Conservation (phyloP, 2,797 vertebrate species). For the Chelidonichthys spinosus region DNA sequence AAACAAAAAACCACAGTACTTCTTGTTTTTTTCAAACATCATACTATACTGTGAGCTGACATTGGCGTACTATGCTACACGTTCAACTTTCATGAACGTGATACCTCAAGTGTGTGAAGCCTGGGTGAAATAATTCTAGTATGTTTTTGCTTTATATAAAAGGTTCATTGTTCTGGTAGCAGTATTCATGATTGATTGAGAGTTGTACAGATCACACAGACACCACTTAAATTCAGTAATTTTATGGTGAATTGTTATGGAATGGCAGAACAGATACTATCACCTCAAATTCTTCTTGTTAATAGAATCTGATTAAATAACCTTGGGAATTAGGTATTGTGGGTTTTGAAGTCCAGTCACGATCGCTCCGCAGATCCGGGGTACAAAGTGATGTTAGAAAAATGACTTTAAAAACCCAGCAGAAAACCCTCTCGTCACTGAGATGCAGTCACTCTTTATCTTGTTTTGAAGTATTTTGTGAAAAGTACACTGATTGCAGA, state of each 20-base stretch:
- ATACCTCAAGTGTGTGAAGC: too few species aligned
- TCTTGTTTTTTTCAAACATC: too few species aligned
- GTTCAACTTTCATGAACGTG: too few species aligned
- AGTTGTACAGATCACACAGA: constrained; percentile 17
- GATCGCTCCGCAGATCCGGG: constrained; percentile 20
- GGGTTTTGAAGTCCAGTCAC: constrained; percentile 31
- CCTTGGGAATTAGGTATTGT: constrained; percentile 14
- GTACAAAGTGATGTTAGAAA: constrained; percentile 41
- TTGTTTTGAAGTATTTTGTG: constrained; percentile 37
- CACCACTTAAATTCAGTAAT: constrained; percentile 11
- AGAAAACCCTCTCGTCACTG: not conserved
- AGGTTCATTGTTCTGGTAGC: not conserved
- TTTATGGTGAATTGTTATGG: constrained; percentile 45
- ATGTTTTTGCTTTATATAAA: not conserved
- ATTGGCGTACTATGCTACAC: too few species aligned
- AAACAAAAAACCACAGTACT: too few species aligned
- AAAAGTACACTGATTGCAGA: constrained; percentile 16
- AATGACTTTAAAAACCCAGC: not conserved
- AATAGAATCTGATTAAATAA: constrained; percentile 62
- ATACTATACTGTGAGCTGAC: too few species aligned
- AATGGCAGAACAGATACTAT: constrained; percentile 51
- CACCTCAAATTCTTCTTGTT: constrained; percentile 32
- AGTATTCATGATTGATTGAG: not conserved
- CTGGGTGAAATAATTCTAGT: too few species aligned
- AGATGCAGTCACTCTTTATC: constrained; percentile 14